Base-by-base conservation (phyloP, 2,888 invertebrate genomes). In the Tenthredo scrophulariae region DNA sequence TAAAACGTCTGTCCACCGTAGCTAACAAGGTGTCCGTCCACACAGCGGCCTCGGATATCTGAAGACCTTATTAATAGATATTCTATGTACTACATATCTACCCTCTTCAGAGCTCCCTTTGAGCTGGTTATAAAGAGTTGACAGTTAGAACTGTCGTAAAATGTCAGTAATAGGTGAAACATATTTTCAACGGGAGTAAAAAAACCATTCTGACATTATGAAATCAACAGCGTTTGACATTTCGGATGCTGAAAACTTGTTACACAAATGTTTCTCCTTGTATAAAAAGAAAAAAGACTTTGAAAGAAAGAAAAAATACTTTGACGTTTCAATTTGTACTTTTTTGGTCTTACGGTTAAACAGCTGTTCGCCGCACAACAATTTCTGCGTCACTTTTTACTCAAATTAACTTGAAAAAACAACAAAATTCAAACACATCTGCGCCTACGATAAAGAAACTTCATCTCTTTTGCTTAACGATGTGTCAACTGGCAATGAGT, bases 101-200 rank as follows among this genome's bases (percentile, higher is more conserved):
- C 62, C 58, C 33, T 62, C 40, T 62, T n/a, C n/a, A 80, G 22
- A 62, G 62, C 50, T 62, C 6, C 80, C 37, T 58, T 80, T 62
- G 80, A 80, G 58, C 22, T 22, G 58, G 83, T 67, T 22, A 26
- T 33, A 67, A 70, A 83, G 70, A 65, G 83, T 83, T 83, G 83
- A 83, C 83, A 80, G 83, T 67, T 70, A 70, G 67, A 83, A 50
- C 46, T 43, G 33, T 83, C 67, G 83, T 83, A 70, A 46, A 83
- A 83, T 83, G 83, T 83, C 83, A 83, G 67, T 83, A 83, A 83
- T 83, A 70, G 67, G 70, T 46, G 83, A 83, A 80, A 62, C 83
- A 29, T 29, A 29, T 83, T 83, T 50, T 83, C 22, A 29, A 46
- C 33, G 46, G 10, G 29, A 83, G 26, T 18, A 43, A 46, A 83